Conservation (phyloP, 1,140 invertebrate genomes). For the Dendroctonus valens region DNA sequence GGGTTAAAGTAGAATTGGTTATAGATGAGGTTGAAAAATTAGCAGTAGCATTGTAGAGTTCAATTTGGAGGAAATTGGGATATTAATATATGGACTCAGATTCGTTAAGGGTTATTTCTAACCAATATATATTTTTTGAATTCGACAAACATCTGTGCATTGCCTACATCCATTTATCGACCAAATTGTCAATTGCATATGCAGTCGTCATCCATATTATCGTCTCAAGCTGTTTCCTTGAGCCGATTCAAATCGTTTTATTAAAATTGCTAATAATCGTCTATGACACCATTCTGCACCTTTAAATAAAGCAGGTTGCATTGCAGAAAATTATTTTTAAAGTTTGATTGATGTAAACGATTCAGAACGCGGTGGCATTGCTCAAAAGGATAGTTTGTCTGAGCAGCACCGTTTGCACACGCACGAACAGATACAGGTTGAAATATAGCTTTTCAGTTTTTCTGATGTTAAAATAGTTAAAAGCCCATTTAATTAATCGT, state of each 20-base stretch:
- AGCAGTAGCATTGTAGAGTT: no score
- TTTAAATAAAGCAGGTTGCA: constrained; percentile 27
- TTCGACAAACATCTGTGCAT: no score
- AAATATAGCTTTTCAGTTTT: constrained; percentile 13
- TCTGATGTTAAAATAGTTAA: constrained; percentile 24
- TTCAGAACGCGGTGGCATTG: constrained; percentile 10
- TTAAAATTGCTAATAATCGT: constrained; percentile 30
- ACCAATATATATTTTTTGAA: no score
- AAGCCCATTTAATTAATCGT: constrained; percentile 20
- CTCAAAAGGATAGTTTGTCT: constrained; percentile 17
- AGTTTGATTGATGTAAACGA: constrained; percentile 13
- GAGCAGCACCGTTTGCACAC: not conserved
- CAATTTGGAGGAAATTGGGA: no score
- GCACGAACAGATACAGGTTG: constrained; percentile 6
- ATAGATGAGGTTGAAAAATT: no score
- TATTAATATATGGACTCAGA: no score
- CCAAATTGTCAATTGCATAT: no score
- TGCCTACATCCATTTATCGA: no score
- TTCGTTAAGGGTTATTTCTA: no score
- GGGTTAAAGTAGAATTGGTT: no score
- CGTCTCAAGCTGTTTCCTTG: constrained; percentile 20
- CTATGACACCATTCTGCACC: constrained; percentile 27
- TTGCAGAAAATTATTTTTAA: constrained; percentile 26
- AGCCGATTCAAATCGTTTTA: constrained; percentile 27
- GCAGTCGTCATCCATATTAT: constrained; percentile 6